Percentiles rank a stretch among this genome's conserved stretches.
Conservation (phyloP, 2,113 vertebrate genomes). For the Butorides virescens region DNA sequence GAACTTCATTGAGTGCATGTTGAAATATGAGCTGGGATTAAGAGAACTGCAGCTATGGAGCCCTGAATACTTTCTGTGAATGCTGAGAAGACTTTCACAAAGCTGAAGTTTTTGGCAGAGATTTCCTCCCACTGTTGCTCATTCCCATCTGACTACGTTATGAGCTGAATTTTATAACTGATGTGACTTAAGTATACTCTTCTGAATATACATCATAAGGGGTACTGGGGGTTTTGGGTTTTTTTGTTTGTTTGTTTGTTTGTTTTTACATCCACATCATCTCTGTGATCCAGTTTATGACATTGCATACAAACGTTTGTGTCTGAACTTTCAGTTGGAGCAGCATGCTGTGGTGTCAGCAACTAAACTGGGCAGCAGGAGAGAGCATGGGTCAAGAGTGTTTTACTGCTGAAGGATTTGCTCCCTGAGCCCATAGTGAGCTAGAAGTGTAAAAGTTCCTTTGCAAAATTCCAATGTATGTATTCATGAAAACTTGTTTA, state of each 20-base stretch:
- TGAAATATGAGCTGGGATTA: constrained; percentile 29
- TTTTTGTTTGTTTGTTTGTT: background rate
- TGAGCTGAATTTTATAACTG: background rate
- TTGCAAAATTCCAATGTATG: rapidly evolving
- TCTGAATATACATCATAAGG: background rate
- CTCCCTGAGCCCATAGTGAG: background rate
- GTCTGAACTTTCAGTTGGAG: background rate
- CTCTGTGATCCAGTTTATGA: background rate
- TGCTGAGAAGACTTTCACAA: background rate
- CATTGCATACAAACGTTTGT: background rate
- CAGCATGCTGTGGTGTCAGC: background rate
- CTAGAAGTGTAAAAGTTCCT: background rate
- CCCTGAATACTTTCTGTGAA: background rate
- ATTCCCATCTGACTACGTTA: background rate
- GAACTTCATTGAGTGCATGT: background rate
- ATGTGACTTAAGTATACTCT: background rate
- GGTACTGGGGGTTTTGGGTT: too few species aligned
- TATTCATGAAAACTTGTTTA: background rate
- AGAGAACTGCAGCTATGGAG: background rate
- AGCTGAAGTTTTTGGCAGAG: constrained; percentile 18
- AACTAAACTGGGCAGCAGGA: background rate
- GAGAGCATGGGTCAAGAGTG: background rate
- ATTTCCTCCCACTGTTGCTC: background rate
- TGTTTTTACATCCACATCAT: background rate
- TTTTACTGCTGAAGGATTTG: background rate